Conservation (phyloP, 2,797 vertebrate species). For the Ficedula albicollis region DNA sequence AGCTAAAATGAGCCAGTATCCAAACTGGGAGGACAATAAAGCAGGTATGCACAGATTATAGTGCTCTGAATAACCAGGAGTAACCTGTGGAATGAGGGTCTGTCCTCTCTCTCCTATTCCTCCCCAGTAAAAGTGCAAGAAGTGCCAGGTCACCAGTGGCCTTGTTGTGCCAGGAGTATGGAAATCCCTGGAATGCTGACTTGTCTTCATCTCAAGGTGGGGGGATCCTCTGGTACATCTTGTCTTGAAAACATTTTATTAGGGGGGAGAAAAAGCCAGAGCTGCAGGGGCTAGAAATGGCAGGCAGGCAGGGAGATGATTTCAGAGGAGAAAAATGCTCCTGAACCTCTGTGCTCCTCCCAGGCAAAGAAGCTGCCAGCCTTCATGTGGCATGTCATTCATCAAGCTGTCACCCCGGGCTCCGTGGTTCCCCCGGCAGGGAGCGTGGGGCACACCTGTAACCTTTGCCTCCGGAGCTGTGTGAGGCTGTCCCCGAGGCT, state of each 20-base stretch:
- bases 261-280: neutral
- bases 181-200: neutral
- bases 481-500: neutral
- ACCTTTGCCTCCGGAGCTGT: conserved; percentile 3
- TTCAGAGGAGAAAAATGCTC: conserved; percentile 68
- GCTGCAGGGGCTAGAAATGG: neutral
- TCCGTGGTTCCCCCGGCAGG: neutral
- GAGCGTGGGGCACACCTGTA: conserved; percentile 27
- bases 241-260: neutral
- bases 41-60: neutral
- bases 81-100: neutral
- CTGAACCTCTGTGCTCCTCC: conserved; percentile 33
- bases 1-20: neutral
- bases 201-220: neutral
- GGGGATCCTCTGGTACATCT: neutral
- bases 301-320: conserved; percentile 19
- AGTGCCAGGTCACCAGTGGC: neutral
- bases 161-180: neutral
- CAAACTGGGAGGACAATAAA: neutral
- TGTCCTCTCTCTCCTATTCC: neutral
- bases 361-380: conserved; percentile 59
- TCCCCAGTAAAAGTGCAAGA: neutral
- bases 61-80: neutral
- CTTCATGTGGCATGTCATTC: conserved; percentile 47
- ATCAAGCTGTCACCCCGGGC: conserved; percentile 48